phyloP scores from a whole-genome alignment of 2,888 invertebrate species.

The Stenodera caucasica region DNA sequence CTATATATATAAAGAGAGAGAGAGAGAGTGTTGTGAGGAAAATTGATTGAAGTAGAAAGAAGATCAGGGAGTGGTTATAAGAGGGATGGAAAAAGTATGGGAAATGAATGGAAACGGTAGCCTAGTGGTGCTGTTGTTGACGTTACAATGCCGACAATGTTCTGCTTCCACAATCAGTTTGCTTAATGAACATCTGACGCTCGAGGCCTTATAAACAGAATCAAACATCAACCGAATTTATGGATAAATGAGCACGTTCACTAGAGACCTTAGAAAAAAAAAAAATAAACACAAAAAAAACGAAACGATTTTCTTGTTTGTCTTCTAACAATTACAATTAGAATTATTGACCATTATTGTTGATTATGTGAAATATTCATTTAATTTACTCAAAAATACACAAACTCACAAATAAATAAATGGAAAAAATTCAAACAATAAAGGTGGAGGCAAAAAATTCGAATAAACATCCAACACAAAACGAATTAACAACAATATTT shows the following conservation, averaged over 20 bases:
- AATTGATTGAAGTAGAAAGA: neutral
- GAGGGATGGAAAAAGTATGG: neutral
- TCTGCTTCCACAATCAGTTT: constrained; percentile 13
- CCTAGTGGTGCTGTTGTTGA: neutral
- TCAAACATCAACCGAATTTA: constrained; percentile 22
- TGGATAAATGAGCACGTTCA: constrained; percentile 15
- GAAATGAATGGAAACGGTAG: neutral
- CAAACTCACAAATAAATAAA: no score
- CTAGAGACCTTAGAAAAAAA: neutral
- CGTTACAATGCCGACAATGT: constrained; percentile 10
- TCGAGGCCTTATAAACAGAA: constrained; percentile 16
- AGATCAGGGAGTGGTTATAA: neutral
- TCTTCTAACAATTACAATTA: constrained; percentile 14
- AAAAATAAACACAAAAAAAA: neutral
- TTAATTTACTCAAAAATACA: neutral
- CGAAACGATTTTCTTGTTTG: constrained; percentile 11
- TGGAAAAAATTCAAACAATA: no score
- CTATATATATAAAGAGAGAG: no score
- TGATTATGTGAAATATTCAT: neutral
- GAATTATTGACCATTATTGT: neutral
- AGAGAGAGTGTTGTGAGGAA: neutral
- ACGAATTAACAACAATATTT: no score
- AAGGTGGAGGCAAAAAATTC: no score
- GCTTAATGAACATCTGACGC: constrained; percentile 32
- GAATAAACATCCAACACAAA: no score